Conservation (phyloP, 2,113 vertebrate genomes). For the Pipa parva region DNA sequence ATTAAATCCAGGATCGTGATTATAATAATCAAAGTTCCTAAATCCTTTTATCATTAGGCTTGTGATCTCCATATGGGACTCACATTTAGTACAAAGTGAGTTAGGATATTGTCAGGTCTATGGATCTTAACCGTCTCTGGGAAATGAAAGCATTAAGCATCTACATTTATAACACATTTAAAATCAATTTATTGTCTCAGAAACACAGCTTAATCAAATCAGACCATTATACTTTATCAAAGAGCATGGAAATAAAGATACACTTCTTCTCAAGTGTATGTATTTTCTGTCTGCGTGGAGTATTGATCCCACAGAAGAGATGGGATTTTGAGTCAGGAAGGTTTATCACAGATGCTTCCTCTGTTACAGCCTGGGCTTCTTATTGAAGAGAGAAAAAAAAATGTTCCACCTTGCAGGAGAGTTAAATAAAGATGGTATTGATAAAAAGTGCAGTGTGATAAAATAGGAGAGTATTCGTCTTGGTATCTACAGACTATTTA, state of each 20-base stretch:
- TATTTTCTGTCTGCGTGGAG: slow-evolving; percentile 41
- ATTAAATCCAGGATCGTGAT: slow-evolving; percentile 15
- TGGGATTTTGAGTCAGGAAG: slow-evolving; percentile 33
- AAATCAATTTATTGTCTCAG: slow-evolving; percentile 35
- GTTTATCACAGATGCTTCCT: slow-evolving; percentile 27
- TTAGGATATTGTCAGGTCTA: slow-evolving; percentile 33
- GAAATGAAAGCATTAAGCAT: slow-evolving; percentile 40
- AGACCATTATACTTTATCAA: slow-evolving; percentile 13
- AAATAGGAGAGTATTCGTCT: slow-evolving; percentile 18
- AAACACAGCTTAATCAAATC: slow-evolving; percentile 7
- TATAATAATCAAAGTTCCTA: slow-evolving; percentile 5
- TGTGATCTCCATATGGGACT: slow-evolving; percentile 4
- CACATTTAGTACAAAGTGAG: background rate
- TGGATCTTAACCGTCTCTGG: slow-evolving; percentile 35
- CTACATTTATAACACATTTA: slow-evolving; percentile 40
- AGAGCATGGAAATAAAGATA: slow-evolving; percentile 22
- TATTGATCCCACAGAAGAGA: slow-evolving; percentile 36
- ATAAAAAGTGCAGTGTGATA: slow-evolving; percentile 12
- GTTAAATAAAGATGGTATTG: slow-evolving; percentile 15
- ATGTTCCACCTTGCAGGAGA: slow-evolving; percentile 21
- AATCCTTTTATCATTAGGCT: slow-evolving; percentile 18
- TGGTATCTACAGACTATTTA: slow-evolving; percentile 10
- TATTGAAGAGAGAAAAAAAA: slow-evolving; percentile 23
- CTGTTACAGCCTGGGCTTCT: slow-evolving; percentile 24
- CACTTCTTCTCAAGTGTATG: slow-evolving; percentile 38